Evolutionary conservation across 2,888 invertebrate genomes (phyloP), one percentile per base, ranked within the genome.

Genomic region (Willowsia nigromaculata): DNA sequence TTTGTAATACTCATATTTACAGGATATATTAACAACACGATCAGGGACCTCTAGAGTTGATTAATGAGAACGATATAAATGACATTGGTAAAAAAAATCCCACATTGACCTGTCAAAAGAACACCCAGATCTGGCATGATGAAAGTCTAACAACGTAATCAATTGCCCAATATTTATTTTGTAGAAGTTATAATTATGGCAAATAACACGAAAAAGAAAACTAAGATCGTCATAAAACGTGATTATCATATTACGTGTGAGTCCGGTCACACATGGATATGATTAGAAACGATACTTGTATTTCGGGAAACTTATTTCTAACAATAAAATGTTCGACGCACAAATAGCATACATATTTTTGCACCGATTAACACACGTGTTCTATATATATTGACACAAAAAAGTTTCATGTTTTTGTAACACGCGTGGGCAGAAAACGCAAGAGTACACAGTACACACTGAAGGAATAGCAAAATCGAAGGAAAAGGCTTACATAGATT

Each of bases 1-100:
- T 59, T 37, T 56, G 15, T 81, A 81, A 81, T 81, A 81, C 81
- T 81, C 81, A 59, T 81, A 81, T 81, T 81, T 81, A 81, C 81
- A 81, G 56, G 81, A 81, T 81, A 81, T 81, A 81, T 81, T 81
- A 81, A 59, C 50, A 78, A 78, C 59, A 59, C 37, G 78, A 33
- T 53, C 53, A 53, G 22, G 6, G 15, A 78, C 2, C 37, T 33
- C 22, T 56, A 22, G 33, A 22, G 6, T 33, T 9, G n/a, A n/a
- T 78, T 50, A 47, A 9, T 78, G 53, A 33, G 30, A 53, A 53
- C 3, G 27, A 59, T 7, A 25, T n/a, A n/a, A n/a, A n/a, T n/a
- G n/a, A n/a, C n/a, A n/a, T n/a, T n/a, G n/a, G 56, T 59, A 25
- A 25, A 25, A 59, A n/a, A 18, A 5, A n/a, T 50, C 18, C 27